Evolutionary conservation across 2,797 vertebrate species (phyloP).

Genomic region (Phataginus tricuspis): DNA sequence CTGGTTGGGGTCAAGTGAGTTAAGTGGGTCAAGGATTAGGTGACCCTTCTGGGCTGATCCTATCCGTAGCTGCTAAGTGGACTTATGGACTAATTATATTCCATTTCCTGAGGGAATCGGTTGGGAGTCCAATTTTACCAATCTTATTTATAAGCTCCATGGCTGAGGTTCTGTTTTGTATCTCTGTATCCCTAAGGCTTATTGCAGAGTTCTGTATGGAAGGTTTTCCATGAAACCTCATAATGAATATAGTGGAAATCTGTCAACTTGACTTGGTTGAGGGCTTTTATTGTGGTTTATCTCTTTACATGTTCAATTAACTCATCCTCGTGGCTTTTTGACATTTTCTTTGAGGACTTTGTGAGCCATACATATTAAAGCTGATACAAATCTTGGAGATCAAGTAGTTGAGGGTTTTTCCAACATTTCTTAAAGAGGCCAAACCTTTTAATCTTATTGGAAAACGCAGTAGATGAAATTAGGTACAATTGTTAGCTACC

Average conservation of each 20-base stretch:
- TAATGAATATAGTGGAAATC: neutral
- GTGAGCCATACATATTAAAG: neutral
- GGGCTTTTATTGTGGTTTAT: neutral
- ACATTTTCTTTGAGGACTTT: conserved; percentile 5
- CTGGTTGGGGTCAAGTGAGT: neutral
- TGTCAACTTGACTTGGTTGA: conserved; percentile 4
- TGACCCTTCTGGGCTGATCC: neutral
- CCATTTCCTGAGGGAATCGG: neutral
- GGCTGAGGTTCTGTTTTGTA: neutral
- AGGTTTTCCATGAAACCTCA: conserved; percentile 2
- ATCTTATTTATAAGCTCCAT: neutral
- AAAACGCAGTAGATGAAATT: neutral
- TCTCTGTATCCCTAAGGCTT: neutral
- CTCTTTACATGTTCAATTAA: neutral
- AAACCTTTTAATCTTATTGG: neutral
- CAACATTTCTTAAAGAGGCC: neutral
- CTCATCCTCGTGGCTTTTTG: neutral
- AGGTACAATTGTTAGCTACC: neutral
- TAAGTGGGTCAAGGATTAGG: neutral
- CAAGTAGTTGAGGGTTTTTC: neutral
- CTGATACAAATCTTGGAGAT: neutral
- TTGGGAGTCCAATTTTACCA: neutral
- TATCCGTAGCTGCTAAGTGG: neutral
- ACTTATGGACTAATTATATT: neutral
- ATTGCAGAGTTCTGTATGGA: neutral